Evolutionary conservation across 2,113 vertebrate species (phyloP).

Genomic region (Casuarius casuarius): DNA sequence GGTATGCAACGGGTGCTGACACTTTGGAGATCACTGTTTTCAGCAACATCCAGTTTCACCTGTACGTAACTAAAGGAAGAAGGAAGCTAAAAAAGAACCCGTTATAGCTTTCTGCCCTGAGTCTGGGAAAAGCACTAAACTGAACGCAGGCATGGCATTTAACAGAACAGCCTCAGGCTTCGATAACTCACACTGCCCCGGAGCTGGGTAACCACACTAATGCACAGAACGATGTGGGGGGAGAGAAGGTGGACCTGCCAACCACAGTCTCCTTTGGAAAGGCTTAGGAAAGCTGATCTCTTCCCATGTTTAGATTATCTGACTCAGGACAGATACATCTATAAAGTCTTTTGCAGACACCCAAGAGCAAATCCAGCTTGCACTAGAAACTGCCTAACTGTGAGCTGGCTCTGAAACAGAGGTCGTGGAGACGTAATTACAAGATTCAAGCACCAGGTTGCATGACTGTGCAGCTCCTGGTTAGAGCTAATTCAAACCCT

Average conservation of each 20-base stretch:
- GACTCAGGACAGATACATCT: background rate
- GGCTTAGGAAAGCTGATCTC: background rate
- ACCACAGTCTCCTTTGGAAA: background rate
- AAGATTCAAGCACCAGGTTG: background rate
- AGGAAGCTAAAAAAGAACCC: background rate
- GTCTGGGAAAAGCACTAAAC: background rate
- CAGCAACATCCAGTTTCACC: background rate
- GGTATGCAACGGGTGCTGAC: background rate
- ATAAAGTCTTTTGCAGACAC: background rate
- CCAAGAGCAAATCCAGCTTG: background rate
- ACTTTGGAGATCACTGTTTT: background rate
- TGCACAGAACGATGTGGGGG: fast-evolving
- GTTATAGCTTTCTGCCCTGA: background rate
- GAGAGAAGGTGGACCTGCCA: background rate
- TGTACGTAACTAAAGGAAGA: background rate
- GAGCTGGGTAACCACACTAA: background rate
- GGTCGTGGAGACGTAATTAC: background rate
- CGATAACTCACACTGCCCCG: background rate
- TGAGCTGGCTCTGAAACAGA: background rate
- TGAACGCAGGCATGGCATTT: background rate
- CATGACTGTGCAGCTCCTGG: background rate
- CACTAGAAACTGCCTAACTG: background rate
- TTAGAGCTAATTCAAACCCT: background rate
- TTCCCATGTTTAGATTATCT: background rate
- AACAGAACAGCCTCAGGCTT: background rate